Evolutionary conservation across 2,113 vertebrate species (phyloP).

Genomic region (Leucosticte australis): DNA sequence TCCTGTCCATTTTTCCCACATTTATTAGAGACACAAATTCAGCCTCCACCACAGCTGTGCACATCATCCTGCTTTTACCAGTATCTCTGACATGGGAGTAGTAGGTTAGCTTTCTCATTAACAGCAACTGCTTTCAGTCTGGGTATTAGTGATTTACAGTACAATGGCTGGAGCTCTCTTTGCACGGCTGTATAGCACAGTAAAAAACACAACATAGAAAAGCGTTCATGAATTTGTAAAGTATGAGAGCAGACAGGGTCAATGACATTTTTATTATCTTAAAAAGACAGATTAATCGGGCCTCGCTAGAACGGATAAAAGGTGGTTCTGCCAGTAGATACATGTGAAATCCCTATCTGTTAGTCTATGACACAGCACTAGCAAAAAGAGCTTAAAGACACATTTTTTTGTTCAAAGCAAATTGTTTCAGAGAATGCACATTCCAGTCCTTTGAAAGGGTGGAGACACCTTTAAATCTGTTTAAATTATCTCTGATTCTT

Average conservation of each 20-base stretch:
- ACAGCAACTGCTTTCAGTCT: conserved; percentile 6
- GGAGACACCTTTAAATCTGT: neutral
- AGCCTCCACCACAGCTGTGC: neutral
- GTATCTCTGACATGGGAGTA: neutral
- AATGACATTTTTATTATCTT: conserved; percentile 36
- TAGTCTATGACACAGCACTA: neutral
- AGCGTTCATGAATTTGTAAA: conserved; percentile 30
- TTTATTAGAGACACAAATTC: conserved; percentile 13
- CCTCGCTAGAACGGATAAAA: conserved; percentile 46
- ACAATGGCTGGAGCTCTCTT: neutral
- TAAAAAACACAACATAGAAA: conserved; percentile 49
- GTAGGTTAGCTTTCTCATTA: conserved; percentile 16
- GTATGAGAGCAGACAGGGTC: conserved; percentile 9
- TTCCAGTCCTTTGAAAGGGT: neutral
- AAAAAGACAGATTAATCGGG: conserved; percentile 49
- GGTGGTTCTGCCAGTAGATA: conserved; percentile 16
- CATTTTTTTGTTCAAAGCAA: neutral
- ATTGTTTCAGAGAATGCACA: neutral
- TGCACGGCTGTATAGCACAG: neutral
- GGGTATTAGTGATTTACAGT: conserved; percentile 15
- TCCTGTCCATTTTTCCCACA: neutral
- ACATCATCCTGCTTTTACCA: neutral
- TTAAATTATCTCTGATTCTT: neutral
- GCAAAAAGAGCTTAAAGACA: neutral
- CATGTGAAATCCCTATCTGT: neutral